Evolutionary conservation across 2,797 vertebrate species (phyloP).

Genomic region (Bovichtus variegatus): DNA sequence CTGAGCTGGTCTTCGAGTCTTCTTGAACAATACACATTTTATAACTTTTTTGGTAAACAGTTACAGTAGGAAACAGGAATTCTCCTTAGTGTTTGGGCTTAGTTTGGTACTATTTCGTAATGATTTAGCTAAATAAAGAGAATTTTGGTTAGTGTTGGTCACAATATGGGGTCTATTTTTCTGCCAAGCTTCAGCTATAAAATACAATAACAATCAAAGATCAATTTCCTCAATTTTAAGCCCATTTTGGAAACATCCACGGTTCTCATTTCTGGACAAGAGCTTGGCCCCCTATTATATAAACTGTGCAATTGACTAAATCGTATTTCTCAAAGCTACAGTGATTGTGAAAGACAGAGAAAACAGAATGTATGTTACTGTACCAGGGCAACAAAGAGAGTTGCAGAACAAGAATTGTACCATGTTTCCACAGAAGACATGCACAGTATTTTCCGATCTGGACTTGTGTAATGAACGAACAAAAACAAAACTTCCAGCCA

Average conservation of each 20-base stretch:
- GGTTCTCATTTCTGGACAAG: not conserved
- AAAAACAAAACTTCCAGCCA: not conserved
- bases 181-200: not conserved
- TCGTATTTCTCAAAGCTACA: not conserved
- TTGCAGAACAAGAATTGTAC: not conserved
- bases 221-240: not conserved
- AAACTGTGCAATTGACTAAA: not conserved
- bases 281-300: not conserved
- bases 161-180: not conserved
- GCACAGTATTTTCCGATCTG: not conserved
- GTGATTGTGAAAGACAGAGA: constrained; percentile 21
- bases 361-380: not conserved
- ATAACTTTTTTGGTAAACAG: not conserved
- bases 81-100: too few relatives aligned
- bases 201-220: not conserved
- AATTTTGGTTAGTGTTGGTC: not conserved
- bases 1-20: not conserved
- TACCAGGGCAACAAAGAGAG: not conserved
- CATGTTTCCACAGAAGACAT: not conserved
- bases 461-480: not conserved
- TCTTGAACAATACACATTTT: not conserved
- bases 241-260: constrained; percentile 4
- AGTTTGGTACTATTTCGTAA: not conserved
- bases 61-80: not conserved
- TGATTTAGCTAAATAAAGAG: not conserved